Base-by-base conservation (phyloP, 1,140 invertebrate genomes). In the Phortica variegata region DNA sequence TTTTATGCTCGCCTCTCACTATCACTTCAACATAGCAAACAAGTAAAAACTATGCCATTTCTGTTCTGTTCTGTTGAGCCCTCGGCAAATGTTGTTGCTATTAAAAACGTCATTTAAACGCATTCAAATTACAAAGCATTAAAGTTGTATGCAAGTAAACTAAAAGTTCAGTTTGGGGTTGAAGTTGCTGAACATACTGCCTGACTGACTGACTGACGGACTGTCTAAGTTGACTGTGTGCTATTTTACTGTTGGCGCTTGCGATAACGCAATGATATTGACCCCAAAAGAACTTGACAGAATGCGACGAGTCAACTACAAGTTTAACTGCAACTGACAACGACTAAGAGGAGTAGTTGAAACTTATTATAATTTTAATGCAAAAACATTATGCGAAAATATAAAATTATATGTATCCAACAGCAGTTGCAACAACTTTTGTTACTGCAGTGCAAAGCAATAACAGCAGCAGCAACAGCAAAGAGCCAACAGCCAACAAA, bases 291-390 rank as follows among this genome's bases (percentile, higher is more conserved):
- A 62, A 58, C 47, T 48, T 38, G 12, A 15, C 33, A 7, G 42
- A 48, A 40, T 40, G 47, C 41, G 34, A 34, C 34, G 21, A 41
- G 20, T n/a, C 40, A 32, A 20, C 31, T 21, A 15, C 9, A 34
- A 43, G 18, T 29, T 42, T 43, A 59, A 61, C 37, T 32, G 23
- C 15, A 23, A 40, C 15, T 26, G 49, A 48, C 52, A 56, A 42
- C 40, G 32, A 51, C 51, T 44, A 44, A 34, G 49, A 50, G 59
- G 50, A 47, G 63, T 69, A 68, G 63, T 69, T 69, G 60, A 51
- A 68, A 69, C 63, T 68, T 68, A 69, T 68, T 68, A 69, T 68
- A 68, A 68, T 68, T 68, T 68, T 68, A 68, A 68, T 68, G 63
- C 63, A 68, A 68, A 26, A 68, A 69, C 63, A 69, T 69, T 68